These are phyloP conservation scores for Heliangelus exortis DNA, from an alignment of 2,797 vertebrate genomes.

Conservation along the genomic window DNA sequence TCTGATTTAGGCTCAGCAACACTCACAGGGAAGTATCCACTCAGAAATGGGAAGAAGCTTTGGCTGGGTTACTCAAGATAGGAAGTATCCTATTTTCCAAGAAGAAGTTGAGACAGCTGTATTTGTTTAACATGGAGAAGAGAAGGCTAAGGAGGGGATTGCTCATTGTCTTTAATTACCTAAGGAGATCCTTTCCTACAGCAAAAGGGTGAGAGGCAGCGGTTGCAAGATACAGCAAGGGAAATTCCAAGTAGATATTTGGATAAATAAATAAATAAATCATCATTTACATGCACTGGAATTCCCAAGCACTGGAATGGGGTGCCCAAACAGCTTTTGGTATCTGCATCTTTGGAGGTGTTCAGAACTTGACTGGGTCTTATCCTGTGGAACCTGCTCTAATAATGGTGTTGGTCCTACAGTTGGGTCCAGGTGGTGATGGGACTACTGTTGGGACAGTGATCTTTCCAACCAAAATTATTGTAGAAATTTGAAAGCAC, in stretches of 20 bases:
- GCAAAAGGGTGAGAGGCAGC: not conserved
- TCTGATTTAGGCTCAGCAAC: not conserved
- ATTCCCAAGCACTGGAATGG: not conserved
- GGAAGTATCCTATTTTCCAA: not conserved
- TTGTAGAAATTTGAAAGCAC: not conserved
- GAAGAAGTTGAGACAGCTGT: not conserved
- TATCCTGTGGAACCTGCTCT: not conserved
- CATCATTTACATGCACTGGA: not conserved
- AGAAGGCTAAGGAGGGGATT: not conserved
- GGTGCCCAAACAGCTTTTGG: not conserved
- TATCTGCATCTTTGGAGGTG: not conserved
- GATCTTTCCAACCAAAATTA: not conserved
- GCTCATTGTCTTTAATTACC: not conserved
- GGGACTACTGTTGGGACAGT: not conserved
- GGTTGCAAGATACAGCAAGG: not conserved
- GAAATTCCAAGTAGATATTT: not conserved
- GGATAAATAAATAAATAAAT: not conserved
- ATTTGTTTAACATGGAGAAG: not conserved
- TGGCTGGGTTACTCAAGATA: not conserved
- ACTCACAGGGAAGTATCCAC: not conserved
- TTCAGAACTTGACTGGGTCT: not conserved
- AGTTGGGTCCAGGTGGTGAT: not conserved
- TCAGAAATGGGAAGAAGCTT: not conserved
- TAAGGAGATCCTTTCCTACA: not conserved
- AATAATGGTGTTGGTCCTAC: not conserved